phyloP scores from a whole-genome alignment of 1,140 invertebrate species.

The Chrysopa pallens region DNA sequence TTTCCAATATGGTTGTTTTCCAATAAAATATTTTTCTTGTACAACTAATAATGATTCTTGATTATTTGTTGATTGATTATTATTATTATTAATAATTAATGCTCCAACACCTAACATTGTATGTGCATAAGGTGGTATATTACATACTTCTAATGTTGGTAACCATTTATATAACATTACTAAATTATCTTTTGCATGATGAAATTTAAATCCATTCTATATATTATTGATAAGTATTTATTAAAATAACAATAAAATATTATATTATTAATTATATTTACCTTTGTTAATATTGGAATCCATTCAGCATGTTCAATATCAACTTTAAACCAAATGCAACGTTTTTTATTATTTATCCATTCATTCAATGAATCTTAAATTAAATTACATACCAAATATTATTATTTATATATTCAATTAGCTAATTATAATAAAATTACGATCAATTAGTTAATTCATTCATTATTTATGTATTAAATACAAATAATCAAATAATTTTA shows the following conservation, averaged over 20 bases:
- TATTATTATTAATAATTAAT: constrained; percentile 68
- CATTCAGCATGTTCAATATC: constrained; percentile 45
- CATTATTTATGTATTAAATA: too few species aligned
- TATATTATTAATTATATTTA: constrained; percentile 18
- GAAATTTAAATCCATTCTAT: constrained; percentile 67
- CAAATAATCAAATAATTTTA: too few species aligned
- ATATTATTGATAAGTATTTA: constrained; percentile 5
- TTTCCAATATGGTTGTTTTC: constrained; percentile 50
- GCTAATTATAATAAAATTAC: too few species aligned
- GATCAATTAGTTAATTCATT: too few species aligned
- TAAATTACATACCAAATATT: constrained; percentile 2
- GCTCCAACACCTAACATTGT: constrained; percentile 78
- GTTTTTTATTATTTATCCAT: constrained; percentile 44
- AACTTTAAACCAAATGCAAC: constrained; percentile 73
- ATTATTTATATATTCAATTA: too few species aligned
- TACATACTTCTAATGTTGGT: constrained; percentile 35
- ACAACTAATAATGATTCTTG: constrained; percentile 64
- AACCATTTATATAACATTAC: constrained; percentile 72
- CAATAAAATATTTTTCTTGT: constrained; percentile 45
- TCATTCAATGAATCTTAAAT: constrained; percentile 47
- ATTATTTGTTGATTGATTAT: too few species aligned
- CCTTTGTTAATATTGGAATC: constrained; percentile 57
- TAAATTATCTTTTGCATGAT: constrained; percentile 63
- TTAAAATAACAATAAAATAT: constrained; percentile 2
- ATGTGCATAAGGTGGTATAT: constrained; percentile 66